Conservation (phyloP, 2,888 invertebrate genomes). For the Rotaria magnacalcarata region DNA sequence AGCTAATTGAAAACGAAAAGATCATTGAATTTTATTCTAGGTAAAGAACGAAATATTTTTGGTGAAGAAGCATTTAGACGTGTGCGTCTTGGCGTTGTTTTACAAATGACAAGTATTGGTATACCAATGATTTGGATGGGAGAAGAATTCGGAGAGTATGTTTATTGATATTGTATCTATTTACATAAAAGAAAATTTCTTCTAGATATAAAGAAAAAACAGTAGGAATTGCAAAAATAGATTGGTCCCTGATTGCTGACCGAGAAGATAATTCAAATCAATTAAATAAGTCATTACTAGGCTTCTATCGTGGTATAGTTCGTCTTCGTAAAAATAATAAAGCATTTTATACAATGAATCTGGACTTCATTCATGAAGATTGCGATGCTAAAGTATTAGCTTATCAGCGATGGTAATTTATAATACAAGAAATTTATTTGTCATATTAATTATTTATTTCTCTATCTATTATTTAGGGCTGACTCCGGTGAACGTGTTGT, state of each 20-base stretch:
- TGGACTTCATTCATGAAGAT: conserved; percentile 15
- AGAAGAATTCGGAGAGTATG: conserved; percentile 18
- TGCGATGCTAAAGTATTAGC: background rate
- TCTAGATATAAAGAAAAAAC: conserved; percentile 30
- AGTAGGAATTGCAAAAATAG: background rate
- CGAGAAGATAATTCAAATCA: conserved; percentile 17
- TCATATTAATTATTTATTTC: too few relatives aligned
- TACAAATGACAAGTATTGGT: conserved; percentile 23
- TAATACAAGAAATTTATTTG: background rate
- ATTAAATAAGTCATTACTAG: background rate
- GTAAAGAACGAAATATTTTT: background rate
- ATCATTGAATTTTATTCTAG: background rate
- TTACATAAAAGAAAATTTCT: background rate
- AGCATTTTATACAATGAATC: background rate
- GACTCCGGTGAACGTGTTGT: conserved; percentile 17
- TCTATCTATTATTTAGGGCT: background rate
- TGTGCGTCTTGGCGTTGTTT: background rate
- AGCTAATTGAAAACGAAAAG: background rate
- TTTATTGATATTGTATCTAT: background rate
- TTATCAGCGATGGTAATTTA: background rate
- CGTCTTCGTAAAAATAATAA: background rate
- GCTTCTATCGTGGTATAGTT: conserved; percentile 17
- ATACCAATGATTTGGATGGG: conserved; percentile 37
- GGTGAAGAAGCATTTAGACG: conserved; percentile 27
- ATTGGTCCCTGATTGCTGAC: conserved; percentile 24